These are phyloP conservation scores for Ganaspis brasiliensis DNA, from an alignment of 2,888 invertebrate genomes.

Conservation along the genomic window DNA sequence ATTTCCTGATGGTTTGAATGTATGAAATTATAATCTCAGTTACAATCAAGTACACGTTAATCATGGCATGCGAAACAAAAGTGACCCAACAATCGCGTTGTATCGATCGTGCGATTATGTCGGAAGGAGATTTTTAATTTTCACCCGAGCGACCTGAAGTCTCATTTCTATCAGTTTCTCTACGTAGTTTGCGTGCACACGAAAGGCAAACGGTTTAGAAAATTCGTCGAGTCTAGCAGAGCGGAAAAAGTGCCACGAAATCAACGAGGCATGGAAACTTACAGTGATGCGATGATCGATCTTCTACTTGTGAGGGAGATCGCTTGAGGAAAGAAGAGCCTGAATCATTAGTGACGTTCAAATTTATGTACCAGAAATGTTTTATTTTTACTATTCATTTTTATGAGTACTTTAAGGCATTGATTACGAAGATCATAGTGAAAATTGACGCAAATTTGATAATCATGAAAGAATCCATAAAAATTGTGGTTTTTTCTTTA, in stretches of 20 bases:
- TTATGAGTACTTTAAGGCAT: no score
- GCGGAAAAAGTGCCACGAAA: conserved; percentile 57
- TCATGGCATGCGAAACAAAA: neutral
- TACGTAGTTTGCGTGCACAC: conserved; percentile 46
- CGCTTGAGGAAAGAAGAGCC: neutral
- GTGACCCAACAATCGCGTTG: conserved; percentile 15
- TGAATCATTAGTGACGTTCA: neutral
- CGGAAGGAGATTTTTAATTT: conserved; percentile 61
- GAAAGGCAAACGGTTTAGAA: conserved; percentile 58
- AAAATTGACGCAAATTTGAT: no score
- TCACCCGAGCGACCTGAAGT: conserved; percentile 51
- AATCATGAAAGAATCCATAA: no score
- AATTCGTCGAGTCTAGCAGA: conserved; percentile 55
- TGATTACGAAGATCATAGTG: no score
- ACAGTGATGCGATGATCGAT: conserved; percentile 55
- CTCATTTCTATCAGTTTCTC: conserved; percentile 54
- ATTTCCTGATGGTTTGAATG: neutral
- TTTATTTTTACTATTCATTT: no score
- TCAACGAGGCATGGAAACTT: conserved; percentile 59
- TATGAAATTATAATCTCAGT: neutral
- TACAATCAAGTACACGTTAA: neutral
- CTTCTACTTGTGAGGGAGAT: conserved; percentile 44
- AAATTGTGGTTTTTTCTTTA: no score
- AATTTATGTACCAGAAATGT: no score
- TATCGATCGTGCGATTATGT: conserved; percentile 51